Evolutionary conservation across 2,113 vertebrate species (phyloP).

Genomic region (Hypanus sabinus): DNA sequence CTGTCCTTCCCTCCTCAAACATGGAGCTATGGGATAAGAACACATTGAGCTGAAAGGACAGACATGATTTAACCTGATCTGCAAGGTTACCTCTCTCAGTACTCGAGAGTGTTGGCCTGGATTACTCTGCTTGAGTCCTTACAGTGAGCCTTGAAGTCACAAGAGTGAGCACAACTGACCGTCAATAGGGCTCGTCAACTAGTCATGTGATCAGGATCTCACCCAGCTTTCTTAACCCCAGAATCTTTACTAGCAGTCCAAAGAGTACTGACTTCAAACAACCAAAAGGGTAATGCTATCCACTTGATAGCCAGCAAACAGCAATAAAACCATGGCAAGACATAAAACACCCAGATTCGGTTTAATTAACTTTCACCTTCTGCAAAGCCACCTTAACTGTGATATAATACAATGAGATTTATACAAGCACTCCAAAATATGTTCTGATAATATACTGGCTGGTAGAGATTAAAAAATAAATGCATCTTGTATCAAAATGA

Average conservation of each 20-base stretch:
- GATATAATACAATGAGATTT: too few relatives aligned
- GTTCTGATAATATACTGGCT: neutral
- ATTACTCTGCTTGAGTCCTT: too few relatives aligned
- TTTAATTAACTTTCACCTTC: conserved; percentile 19
- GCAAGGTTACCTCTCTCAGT: too few relatives aligned
- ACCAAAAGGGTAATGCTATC: conserved; percentile 49
- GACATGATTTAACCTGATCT: too few relatives aligned
- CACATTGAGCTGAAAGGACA: too few relatives aligned
- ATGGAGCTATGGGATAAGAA: too few relatives aligned
- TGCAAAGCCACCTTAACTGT: too few relatives aligned
- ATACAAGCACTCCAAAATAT: neutral
- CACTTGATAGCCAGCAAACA: neutral
- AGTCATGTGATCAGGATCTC: neutral
- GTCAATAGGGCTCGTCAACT: neutral
- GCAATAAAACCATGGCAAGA: neutral
- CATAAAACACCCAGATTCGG: neutral
- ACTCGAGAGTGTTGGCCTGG: too few relatives aligned
- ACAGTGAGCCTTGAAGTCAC: neutral
- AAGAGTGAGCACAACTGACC: neutral
- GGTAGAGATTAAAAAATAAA: too few relatives aligned
- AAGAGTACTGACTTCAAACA: conserved; percentile 77
- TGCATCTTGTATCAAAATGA: neutral
- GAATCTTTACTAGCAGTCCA: conserved; percentile 73
- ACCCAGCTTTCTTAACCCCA: conserved; percentile 51
- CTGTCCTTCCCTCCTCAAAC: too few relatives aligned